Conservation (phyloP, 2,888 invertebrate species). For the Himalopsyche tibetana region DNA sequence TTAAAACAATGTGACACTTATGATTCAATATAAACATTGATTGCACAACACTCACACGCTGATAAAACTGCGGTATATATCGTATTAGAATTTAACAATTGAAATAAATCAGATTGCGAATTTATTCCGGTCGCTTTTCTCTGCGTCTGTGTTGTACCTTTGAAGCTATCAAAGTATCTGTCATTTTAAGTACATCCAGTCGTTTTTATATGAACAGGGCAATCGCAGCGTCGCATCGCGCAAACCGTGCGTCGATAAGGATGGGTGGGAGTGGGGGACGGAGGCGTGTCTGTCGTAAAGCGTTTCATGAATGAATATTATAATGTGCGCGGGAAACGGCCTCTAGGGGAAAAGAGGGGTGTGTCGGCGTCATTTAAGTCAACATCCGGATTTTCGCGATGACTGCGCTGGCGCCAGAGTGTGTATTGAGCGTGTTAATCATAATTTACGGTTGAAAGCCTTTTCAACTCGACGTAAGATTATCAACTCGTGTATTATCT, state of each 20-base stretch:
- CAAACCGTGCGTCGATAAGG: not conserved
- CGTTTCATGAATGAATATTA: not conserved
- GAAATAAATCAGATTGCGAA: not conserved
- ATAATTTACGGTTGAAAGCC: no score
- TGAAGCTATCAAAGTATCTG: not conserved
- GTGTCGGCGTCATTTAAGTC: not conserved
- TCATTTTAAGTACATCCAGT: not conserved
- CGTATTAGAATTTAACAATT: not conserved
- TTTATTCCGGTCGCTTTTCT: not conserved
- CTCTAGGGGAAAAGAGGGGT: slow-evolving; percentile 26
- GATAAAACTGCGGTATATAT: not conserved
- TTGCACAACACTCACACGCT: slow-evolving; percentile 6
- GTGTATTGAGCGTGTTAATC: no score
- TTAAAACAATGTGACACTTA: not conserved
- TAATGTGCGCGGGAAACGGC: slow-evolving; percentile 4
- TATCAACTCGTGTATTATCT: no score
- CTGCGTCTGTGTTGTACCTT: not conserved
- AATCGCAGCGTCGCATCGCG: not conserved
- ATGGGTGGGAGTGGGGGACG: not conserved
- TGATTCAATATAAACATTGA: not conserved
- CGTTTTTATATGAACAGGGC: not conserved
- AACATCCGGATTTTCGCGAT: slow-evolving; percentile 21
- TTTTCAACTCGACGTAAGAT: no score
- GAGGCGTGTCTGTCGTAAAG: slow-evolving; percentile 7
- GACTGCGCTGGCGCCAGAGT: slow-evolving; percentile 11